These are phyloP conservation scores for Lepeophtheirus salmonis DNA, from an alignment of 1,140 invertebrate genomes.

Conservation along the genomic window DNA sequence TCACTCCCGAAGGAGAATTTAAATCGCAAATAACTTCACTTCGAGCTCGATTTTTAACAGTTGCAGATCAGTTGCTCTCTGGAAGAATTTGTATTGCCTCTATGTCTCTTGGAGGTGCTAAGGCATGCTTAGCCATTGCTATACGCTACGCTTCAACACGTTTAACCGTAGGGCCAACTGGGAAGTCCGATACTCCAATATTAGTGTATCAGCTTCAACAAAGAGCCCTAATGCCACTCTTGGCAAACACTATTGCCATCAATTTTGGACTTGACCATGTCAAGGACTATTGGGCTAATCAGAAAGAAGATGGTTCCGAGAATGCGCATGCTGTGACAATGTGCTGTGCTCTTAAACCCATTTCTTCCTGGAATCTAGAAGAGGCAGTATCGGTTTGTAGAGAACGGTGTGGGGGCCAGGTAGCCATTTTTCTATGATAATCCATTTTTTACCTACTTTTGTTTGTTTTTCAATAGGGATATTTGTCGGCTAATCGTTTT, in stretches of 20 bases:
- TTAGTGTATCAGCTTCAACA: conserved; percentile 27
- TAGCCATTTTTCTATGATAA: conserved; percentile 18
- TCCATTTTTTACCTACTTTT: not conserved
- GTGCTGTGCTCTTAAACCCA: conserved; percentile 28
- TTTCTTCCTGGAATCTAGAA: conserved; percentile 26
- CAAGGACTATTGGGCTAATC: conserved; percentile 25
- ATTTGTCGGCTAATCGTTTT: conserved; percentile 20
- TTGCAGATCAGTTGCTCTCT: conserved; percentile 28
- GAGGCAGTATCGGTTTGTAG: conserved; percentile 24
- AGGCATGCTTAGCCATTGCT: conserved; percentile 25
- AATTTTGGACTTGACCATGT: conserved; percentile 28
- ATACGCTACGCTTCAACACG: conserved; percentile 26
- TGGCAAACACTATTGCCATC: conserved; percentile 26
- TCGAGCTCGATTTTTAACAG: conserved; percentile 26
- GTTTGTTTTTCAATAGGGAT: not conserved
- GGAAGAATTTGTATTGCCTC: conserved; percentile 28
- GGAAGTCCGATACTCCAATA: conserved; percentile 28
- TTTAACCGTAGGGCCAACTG: conserved; percentile 26
- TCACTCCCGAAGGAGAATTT: conserved; percentile 24
- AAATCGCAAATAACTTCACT: conserved; percentile 23
- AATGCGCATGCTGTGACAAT: conserved; percentile 26
- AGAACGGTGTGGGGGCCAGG: conserved; percentile 28
- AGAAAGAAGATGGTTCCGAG: conserved; percentile 24
- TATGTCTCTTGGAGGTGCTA: conserved; percentile 25
- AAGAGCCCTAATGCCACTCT: conserved; percentile 26